Evolutionary conservation across 2,797 vertebrate genomes (phyloP), one percentile per base, ranked within the genome.

Genomic region (Hapalemur alaotrensis): DNA sequence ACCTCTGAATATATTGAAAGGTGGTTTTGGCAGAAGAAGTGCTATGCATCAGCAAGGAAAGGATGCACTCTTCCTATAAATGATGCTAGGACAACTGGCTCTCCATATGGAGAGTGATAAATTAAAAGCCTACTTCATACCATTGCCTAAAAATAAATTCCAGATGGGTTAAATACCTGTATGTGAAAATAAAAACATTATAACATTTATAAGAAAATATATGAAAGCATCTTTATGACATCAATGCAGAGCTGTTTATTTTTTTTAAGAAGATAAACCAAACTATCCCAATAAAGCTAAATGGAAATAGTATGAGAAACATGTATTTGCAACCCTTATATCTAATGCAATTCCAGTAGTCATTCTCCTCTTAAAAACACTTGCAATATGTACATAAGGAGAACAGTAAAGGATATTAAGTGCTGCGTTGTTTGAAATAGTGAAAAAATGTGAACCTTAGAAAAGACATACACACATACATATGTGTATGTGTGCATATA

Each of bases 121-220:
- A 92, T 54, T 63, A 76, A 38, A 63, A 82, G 30, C 2, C 48
- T 84, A 90, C 75, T 80, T 82, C 75, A 82, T 13, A 73, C 22
- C 65, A 32, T 52, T 48, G 4, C 23, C 18, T 35, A 50, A 67
- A 89, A 95, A 89, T 89, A 96, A 73, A 67, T 92, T 69, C 41
- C 79, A 95, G 79, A 79, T 95, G 80, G 73, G 57, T 89, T 73
- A 89, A 89, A 75, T 50, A 92, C 73, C 73, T 92, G 50, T 28
- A 85, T 9, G 41, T 48, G 48, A 79, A 79, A 95, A 72, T 3
- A 13, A 73, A 93, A 95, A 79, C 14, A 93, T 22, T 76, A 28
- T 18, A 78, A 57, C 48, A 61, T 84, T 93, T 83, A 59, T 32
- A 79, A 96, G 76, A 88, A 91, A 82, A 87, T 54, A 59, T 22